Conservation (phyloP, 2,888 invertebrate species). For the Hymenopus coronatus region DNA sequence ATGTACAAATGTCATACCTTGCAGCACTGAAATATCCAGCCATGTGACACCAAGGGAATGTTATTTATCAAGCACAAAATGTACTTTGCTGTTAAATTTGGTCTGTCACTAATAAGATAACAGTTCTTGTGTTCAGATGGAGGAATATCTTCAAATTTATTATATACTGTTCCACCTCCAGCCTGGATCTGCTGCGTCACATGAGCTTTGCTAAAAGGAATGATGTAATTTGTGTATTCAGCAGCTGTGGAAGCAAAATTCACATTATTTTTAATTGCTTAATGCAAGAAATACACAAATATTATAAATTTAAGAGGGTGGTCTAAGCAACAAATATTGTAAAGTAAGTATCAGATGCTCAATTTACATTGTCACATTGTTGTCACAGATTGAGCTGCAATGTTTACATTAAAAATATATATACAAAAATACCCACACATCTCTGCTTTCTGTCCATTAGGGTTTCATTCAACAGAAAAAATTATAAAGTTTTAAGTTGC, state of each 20-base stretch:
- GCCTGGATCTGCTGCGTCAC: conserved; percentile 59
- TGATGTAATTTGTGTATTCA: conserved; percentile 44
- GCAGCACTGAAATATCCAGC: conserved; percentile 60
- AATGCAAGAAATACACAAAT: too few species aligned
- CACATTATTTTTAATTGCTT: too few species aligned
- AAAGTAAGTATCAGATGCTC: too few species aligned
- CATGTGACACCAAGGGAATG: conserved; percentile 63
- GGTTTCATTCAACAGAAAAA: too few species aligned
- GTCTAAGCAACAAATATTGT: too few species aligned
- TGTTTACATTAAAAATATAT: too few species aligned
- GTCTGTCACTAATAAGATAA: conserved; percentile 64
- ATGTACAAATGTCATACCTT: background rate
- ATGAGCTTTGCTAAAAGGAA: conserved; percentile 56
- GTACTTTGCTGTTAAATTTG: conserved; percentile 72
- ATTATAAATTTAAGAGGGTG: too few species aligned
- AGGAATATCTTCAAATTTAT: conserved; percentile 50
- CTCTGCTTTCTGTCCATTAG: too few species aligned
- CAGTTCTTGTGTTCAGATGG: conserved; percentile 54
- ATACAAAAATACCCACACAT: too few species aligned
- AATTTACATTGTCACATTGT: too few species aligned
- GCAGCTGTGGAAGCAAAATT: conserved; percentile 32
- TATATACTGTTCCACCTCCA: conserved; percentile 62
- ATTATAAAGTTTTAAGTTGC: too few species aligned
- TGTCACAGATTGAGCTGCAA: too few species aligned
- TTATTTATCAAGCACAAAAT: conserved; percentile 68